Percentiles rank a stretch among this genome's conserved stretches.
Evolutionary conservation across 2,888 invertebrate species (phyloP).

Genomic region (Tachystola acroxantha): DNA sequence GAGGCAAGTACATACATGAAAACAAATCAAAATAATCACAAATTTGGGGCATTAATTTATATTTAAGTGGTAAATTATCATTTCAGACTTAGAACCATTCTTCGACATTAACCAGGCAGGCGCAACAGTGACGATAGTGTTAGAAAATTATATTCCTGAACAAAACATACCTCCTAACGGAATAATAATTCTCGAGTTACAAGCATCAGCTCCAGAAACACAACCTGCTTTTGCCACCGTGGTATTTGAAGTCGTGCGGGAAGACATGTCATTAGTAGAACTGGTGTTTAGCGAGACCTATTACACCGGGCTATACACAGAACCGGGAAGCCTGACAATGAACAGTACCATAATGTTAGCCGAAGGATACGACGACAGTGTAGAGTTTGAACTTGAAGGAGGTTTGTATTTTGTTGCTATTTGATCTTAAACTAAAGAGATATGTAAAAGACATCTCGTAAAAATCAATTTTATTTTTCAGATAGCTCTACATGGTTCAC

Average conservation of each 20-base stretch:
- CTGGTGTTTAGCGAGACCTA: slow-evolving; percentile 19
- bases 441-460: no score
- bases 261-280: slow-evolving; percentile 9
- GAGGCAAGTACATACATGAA: slow-evolving; percentile 27
- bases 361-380: slow-evolving; percentile 13
- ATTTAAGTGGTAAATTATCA: no score
- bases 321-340: slow-evolving; percentile 10
- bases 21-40: no score
- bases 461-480: slow-evolving; percentile 2
- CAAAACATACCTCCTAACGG: slow-evolving; percentile 17
- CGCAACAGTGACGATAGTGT: slow-evolving; percentile 13
- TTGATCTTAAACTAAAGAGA: no score
- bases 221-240: slow-evolving; percentile 20
- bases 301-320: slow-evolving; percentile 17
- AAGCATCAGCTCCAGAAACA: slow-evolving; percentile 18
- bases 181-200: slow-evolving; percentile 21
- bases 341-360: slow-evolving; percentile 7
- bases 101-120: slow-evolving; percentile 3
- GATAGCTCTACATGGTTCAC: slow-evolving; percentile 14
- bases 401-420: background rate
- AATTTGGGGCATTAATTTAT: no score
- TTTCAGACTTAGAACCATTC: slow-evolving; percentile 17
- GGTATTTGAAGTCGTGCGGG: slow-evolving; percentile 17
- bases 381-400: slow-evolving; percentile 5
- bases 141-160: slow-evolving; percentile 19